These are phyloP conservation scores for Epinephelus fuscoguttatus DNA, from an alignment of 2,113 vertebrate species.

Conservation along the genomic window DNA sequence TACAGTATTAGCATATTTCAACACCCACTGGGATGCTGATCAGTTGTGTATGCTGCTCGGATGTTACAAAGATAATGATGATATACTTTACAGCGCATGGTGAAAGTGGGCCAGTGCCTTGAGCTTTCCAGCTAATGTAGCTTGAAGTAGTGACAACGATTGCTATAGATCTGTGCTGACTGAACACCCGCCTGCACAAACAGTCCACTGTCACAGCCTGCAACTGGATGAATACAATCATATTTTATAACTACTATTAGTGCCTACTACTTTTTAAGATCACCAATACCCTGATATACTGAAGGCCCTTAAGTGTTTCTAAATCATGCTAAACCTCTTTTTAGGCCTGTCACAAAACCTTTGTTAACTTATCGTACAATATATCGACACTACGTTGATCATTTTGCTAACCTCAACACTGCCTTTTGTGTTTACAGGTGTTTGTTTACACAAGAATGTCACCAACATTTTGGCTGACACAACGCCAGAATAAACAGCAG, in stretches of 20 bases:
- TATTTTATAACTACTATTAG: neutral
- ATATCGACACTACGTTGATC: too few species aligned
- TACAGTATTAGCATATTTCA: neutral
- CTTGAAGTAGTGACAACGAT: neutral
- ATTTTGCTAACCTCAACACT: too few species aligned
- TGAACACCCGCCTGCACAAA: neutral
- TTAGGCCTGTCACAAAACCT: too few species aligned
- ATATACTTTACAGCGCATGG: constrained; percentile 15
- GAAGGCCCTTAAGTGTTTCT: neutral
- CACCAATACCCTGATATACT: neutral
- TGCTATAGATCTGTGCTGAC: neutral
- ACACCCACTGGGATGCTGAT: constrained; percentile 19
- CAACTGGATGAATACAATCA: neutral
- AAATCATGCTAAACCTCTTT: neutral
- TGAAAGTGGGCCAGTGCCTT: constrained; percentile 42
- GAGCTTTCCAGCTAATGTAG: neutral
- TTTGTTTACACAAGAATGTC: too few species aligned
- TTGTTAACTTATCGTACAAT: too few species aligned
- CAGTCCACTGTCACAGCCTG: neutral
- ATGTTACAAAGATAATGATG: constrained; percentile 21
- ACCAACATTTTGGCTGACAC: too few species aligned
- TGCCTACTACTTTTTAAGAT: too few species aligned
- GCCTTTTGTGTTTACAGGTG: too few species aligned
- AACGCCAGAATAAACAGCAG: too few species aligned
- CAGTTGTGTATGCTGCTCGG: constrained; percentile 1